A percentile compares a stretch with the other conserved stretches of the same genome.
Conservation (phyloP, 2,113 vertebrate genomes). For the Myocastor coypus region DNA sequence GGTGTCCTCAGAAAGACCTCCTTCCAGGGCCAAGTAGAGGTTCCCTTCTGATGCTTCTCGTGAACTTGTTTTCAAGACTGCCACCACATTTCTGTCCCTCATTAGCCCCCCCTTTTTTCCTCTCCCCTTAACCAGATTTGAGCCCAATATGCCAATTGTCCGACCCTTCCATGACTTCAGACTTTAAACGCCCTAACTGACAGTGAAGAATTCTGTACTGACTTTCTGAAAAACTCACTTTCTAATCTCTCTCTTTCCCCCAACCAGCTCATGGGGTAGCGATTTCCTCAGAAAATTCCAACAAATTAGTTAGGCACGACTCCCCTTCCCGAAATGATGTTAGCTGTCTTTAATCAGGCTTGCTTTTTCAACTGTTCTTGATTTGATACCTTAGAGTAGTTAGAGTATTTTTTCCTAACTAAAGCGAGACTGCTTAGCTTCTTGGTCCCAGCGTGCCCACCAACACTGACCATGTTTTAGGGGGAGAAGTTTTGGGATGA, state of each 20-base stretch:
- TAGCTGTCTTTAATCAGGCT: constrained; percentile 90
- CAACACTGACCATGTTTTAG: constrained; percentile 41
- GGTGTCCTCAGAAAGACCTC: background rate
- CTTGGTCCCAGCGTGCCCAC: constrained; percentile 67
- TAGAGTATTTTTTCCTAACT: constrained; percentile 76
- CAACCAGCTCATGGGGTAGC: constrained; percentile 81
- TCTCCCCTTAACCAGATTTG: constrained; percentile 82
- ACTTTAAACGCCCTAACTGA: constrained; percentile 87
- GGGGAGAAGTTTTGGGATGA: background rate
- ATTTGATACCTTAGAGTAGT: constrained; percentile 86
- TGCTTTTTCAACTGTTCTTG: constrained; percentile 89
- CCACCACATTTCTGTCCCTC: constrained; percentile 47
- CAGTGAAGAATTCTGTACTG: constrained; percentile 86
- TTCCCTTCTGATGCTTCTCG: constrained; percentile 9
- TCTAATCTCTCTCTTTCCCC: constrained; percentile 84
- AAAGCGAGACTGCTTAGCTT: constrained; percentile 76
- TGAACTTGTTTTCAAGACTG: background rate
- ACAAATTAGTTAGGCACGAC: constrained; percentile 89
- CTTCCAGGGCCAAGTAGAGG: background rate
- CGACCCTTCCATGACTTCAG: constrained; percentile 87
- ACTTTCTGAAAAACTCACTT: constrained; percentile 83
- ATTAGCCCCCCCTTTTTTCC: constrained; percentile 76
- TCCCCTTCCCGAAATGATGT: constrained; percentile 87
- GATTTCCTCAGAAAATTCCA: constrained; percentile 91
- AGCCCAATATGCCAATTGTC: constrained; percentile 85